A percentile compares a stretch with the other conserved stretches of the same genome.
These are phyloP conservation scores for Bettongia penicillata DNA, from an alignment of 2,113 vertebrate species.

Conservation along the genomic window DNA sequence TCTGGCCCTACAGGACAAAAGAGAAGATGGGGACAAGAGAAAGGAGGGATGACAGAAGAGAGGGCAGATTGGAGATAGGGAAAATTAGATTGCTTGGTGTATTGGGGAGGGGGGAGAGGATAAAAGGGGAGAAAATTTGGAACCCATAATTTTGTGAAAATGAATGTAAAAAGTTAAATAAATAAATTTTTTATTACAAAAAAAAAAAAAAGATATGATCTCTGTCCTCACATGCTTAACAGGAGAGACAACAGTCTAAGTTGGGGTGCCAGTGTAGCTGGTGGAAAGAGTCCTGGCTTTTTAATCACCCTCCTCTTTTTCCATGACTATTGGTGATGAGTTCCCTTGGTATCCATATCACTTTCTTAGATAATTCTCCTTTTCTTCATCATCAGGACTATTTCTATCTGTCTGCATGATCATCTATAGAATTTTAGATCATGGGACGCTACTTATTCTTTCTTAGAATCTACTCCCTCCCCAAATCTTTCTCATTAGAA, in stretches of 20 bases:
- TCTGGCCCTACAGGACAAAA: too few species aligned
- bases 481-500: neutral
- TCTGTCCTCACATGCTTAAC: neutral
- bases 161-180: too few species aligned
- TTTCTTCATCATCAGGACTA: neutral
- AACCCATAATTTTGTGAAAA: too few species aligned
- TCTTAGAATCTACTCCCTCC: neutral
- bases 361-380: neutral
- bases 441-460: neutral
- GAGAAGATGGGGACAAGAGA: too few species aligned
- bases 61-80: too few species aligned
- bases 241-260: neutral
- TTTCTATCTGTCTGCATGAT: neutral
- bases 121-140: too few species aligned
- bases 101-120: too few species aligned
- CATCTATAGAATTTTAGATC: neutral
- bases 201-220: too few species aligned
- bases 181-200: too few species aligned
- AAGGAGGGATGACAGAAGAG: too few species aligned
- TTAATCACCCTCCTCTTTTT: neutral
- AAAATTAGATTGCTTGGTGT: too few species aligned
- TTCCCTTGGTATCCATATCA: neutral
- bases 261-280: neutral
- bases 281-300: neutral
- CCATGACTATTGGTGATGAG: neutral